A percentile compares a stretch with the other conserved stretches of the same genome.
Conservation (phyloP, 2,888 invertebrate species). For the Ennomos fuscantarius region DNA sequence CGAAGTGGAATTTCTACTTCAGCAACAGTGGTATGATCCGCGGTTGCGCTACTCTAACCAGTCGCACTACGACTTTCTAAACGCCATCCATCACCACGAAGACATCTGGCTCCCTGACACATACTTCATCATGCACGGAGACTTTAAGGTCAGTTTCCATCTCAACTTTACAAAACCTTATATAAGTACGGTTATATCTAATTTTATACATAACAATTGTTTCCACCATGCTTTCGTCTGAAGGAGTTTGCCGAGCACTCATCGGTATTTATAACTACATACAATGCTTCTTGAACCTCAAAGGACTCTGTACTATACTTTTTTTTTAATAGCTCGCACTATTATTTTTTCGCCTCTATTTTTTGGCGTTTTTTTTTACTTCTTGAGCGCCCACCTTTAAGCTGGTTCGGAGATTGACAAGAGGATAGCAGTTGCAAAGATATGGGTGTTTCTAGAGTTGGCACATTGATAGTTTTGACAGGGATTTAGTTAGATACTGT, state of each 20-base stretch:
- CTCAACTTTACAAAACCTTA: conserved; percentile 33
- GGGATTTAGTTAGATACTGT: conserved; percentile 42
- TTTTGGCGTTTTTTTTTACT: conserved; percentile 41
- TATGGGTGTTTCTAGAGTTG: conserved; percentile 46
- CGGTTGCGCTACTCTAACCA: conserved; percentile 95
- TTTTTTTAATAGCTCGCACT: conserved; percentile 60
- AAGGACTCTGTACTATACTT: conserved; percentile 61
- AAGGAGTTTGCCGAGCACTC: conserved; percentile 74
- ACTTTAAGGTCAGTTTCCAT: conserved; percentile 88
- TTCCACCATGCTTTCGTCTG: conserved; percentile 71
- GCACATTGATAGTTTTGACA: conserved; percentile 40
- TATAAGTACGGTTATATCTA: conserved; percentile 50
- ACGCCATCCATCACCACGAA: conserved; percentile 96
- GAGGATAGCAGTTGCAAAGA: conserved; percentile 48
- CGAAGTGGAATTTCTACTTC: conserved; percentile 97
- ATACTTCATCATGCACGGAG: conserved; percentile 98
- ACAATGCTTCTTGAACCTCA: conserved; percentile 65
- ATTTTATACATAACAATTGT: conserved; percentile 64
- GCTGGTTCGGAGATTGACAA: conserved; percentile 53
- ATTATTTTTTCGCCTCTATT: conserved; percentile 52
- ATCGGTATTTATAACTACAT: conserved; percentile 72
- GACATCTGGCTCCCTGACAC: conserved; percentile 97
- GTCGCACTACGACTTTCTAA: conserved; percentile 94
- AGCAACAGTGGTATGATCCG: conserved; percentile 97
- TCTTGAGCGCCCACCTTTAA: conserved; percentile 44